These are phyloP conservation scores for Drosophila setosimentum DNA, from an alignment of 2,888 invertebrate genomes.

Conservation along the genomic window DNA sequence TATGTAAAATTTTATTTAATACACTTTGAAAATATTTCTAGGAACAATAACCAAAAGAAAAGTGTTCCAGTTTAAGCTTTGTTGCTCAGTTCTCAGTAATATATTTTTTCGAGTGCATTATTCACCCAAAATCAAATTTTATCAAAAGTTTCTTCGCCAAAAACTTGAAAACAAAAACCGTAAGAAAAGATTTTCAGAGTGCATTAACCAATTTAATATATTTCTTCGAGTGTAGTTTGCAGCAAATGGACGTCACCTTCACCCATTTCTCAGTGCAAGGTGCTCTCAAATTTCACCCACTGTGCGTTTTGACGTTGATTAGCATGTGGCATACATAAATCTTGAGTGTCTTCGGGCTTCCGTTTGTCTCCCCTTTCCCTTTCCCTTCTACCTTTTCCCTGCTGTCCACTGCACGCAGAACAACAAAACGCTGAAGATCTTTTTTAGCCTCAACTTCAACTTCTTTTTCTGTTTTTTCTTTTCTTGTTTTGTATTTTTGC, in stretches of 20 bases:
- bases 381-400: too few species aligned
- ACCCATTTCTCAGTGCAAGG: constrained; percentile 56
- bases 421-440: constrained; percentile 2
- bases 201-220: background rate
- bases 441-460: background rate
- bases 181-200: background rate
- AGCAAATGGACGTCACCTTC: constrained; percentile 68
- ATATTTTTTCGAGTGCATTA: background rate
- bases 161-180: too few species aligned
- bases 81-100: background rate
- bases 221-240: background rate
- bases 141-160: too few species aligned
- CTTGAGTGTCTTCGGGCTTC: constrained; percentile 65
- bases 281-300: constrained; percentile 55
- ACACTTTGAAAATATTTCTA: background rate
- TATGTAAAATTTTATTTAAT: background rate
- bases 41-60: background rate
- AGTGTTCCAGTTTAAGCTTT: rapidly evolving
- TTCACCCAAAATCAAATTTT: background rate
- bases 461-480: background rate
- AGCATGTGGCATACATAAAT: constrained; percentile 79
- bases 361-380: constrained; percentile 80
- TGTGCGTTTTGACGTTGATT: constrained; percentile 68
- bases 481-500: constrained; percentile 3
- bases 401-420: constrained; percentile 11